A percentile compares a stretch with the other conserved stretches of the same genome.
These are phyloP conservation scores for Callocephalon fimbriatum DNA, from an alignment of 2,113 vertebrate genomes.

Conservation along the genomic window DNA sequence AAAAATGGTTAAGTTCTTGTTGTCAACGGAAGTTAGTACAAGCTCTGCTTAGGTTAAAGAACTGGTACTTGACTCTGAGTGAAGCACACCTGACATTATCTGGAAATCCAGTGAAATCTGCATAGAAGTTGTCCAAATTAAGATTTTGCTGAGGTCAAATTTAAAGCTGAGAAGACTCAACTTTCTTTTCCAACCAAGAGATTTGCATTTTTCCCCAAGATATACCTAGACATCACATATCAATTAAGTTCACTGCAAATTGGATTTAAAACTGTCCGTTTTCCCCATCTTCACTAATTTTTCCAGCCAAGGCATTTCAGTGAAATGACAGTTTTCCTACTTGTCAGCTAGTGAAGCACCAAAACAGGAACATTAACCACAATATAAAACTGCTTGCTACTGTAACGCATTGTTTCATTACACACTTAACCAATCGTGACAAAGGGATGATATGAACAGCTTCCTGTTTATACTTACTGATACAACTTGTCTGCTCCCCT, in stretches of 20 bases:
- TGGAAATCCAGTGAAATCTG: background rate
- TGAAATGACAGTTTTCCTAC: background rate
- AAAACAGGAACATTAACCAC: background rate
- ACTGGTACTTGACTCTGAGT: background rate
- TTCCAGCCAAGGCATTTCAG: background rate
- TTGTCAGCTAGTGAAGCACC: background rate
- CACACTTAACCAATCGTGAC: background rate
- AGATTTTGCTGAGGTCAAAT: background rate
- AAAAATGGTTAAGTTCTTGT: background rate
- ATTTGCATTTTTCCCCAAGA: background rate
- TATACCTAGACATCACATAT: background rate
- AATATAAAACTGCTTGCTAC: background rate
- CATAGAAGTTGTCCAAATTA: background rate
- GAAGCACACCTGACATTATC: background rate
- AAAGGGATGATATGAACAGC: background rate
- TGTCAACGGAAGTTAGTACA: background rate
- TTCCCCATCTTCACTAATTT: background rate
- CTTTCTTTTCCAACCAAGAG: background rate
- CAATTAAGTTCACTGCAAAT: background rate
- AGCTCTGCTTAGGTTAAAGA: background rate
- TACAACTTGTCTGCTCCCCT: background rate
- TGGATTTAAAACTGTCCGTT: background rate
- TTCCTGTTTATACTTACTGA: background rate
- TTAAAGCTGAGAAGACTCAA: background rate
- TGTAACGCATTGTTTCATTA: background rate